Conservation (phyloP, 2,797 vertebrate genomes). For the Lacerta viridis region DNA sequence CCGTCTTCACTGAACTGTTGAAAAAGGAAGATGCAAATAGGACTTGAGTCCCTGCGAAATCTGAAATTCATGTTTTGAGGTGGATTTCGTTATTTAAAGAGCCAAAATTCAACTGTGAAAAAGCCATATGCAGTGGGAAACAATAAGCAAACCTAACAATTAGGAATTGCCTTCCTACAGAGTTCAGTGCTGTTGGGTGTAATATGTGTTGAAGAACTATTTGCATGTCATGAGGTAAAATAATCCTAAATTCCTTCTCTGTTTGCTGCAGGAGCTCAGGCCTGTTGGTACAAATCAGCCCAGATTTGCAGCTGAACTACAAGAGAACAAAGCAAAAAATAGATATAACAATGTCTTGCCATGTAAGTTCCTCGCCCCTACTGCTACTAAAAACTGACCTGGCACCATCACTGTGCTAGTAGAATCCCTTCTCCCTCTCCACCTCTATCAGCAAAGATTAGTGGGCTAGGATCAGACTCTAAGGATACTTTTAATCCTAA, state of each 20-base stretch:
- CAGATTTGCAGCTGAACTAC: conserved; percentile 83
- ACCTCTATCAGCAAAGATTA: no score
- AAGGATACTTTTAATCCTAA: background rate
- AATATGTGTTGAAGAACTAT: background rate
- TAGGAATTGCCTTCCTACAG: background rate
- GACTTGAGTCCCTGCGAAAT: background rate
- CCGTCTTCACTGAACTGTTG: background rate
- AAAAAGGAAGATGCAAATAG: background rate
- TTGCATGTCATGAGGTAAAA: conserved; percentile 16
- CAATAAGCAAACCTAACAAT: background rate
- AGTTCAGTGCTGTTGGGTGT: background rate
- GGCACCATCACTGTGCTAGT: background rate
- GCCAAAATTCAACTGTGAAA: background rate
- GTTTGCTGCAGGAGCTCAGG: conserved; percentile 88
- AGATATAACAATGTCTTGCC: conserved; percentile 97
- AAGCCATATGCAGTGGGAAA: background rate
- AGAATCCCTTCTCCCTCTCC: background rate
- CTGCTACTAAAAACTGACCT: background rate
- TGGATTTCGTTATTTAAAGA: background rate
- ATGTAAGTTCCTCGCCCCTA: conserved; percentile 83
- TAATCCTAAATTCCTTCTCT: background rate
- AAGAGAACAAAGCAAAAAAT: conserved; percentile 95
- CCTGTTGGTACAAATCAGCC: conserved; percentile 87
- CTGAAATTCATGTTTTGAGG: background rate
- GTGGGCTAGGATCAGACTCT: background rate